Evolutionary conservation across 2,113 vertebrate genomes (phyloP).

Genomic region (Eurystomus gularis): DNA sequence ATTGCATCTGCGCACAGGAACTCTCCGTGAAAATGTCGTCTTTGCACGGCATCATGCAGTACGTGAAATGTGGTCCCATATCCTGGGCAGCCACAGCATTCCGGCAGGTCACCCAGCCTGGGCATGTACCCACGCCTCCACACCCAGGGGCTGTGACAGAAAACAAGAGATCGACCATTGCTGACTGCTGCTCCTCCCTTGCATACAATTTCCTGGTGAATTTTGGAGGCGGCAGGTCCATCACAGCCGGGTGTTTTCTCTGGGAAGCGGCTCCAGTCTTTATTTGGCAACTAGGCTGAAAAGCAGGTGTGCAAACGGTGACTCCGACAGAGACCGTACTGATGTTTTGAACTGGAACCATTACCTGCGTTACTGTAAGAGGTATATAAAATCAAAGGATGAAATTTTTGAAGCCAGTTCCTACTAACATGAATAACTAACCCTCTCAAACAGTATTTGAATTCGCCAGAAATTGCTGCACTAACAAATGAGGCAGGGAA

Average conservation of each 20-base stretch:
- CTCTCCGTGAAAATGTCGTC: not conserved
- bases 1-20: not conserved
- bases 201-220: not conserved
- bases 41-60: not conserved
- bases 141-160: not conserved
- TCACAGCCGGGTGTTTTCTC: not conserved
- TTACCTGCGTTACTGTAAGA: not conserved
- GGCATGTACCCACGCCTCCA: not conserved
- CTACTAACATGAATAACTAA: not conserved
- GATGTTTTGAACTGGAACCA: not conserved
- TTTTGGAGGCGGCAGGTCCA: fast-evolving
- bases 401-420: not conserved
- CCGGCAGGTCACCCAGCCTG: not conserved
- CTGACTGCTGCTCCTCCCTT: not conserved
- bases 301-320: not conserved
- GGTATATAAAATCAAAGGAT: not conserved
- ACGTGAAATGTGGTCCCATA: fast-evolving
- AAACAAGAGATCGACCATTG: not conserved
- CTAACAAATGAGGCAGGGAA: not conserved
- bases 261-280: not conserved
- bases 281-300: not conserved
- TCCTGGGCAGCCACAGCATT: not conserved
- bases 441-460: not conserved
- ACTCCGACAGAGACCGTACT: not conserved
- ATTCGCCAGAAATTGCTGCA: not conserved